Evolutionary conservation across 2,888 invertebrate species (phyloP).

Genomic region (Sepioteuthis lessoniana): DNA sequence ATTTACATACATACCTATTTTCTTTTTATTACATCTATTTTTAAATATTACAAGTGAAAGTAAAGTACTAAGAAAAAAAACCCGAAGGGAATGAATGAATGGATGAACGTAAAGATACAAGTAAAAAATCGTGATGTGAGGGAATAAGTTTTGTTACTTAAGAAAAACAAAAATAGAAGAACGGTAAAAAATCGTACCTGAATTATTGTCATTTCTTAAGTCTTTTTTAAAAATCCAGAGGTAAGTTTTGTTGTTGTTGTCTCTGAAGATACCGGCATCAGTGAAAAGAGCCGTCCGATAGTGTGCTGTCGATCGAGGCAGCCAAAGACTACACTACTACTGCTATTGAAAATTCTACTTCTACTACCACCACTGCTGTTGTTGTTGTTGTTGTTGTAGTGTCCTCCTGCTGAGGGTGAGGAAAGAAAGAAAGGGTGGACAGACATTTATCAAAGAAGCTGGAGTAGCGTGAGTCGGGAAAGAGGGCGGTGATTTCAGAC

Average conservation of each 20-base stretch:
- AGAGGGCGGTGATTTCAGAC: not conserved
- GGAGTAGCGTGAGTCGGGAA: not conserved
- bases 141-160: not conserved
- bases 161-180: not conserved
- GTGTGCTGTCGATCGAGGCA: not conserved
- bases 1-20: not conserved
- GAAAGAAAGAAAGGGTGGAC: not conserved
- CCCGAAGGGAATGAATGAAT: not conserved
- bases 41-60: not conserved
- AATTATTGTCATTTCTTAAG: not conserved
- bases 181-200: not conserved
- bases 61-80: not conserved
- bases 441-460: not conserved
- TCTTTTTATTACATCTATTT: not conserved
- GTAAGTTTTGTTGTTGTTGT: not conserved
- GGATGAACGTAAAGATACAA: not conserved
- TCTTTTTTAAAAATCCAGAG: not conserved
- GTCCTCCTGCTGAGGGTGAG: not conserved
- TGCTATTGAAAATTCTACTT: not conserved
- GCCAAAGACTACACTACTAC: not conserved
- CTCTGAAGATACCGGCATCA: not conserved
- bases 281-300: not conserved
- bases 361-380: not conserved
- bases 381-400: no score
- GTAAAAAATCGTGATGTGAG: not conserved